Evolutionary conservation across 2,797 vertebrate species (phyloP).

Genomic region (Cichlasoma orientale): DNA sequence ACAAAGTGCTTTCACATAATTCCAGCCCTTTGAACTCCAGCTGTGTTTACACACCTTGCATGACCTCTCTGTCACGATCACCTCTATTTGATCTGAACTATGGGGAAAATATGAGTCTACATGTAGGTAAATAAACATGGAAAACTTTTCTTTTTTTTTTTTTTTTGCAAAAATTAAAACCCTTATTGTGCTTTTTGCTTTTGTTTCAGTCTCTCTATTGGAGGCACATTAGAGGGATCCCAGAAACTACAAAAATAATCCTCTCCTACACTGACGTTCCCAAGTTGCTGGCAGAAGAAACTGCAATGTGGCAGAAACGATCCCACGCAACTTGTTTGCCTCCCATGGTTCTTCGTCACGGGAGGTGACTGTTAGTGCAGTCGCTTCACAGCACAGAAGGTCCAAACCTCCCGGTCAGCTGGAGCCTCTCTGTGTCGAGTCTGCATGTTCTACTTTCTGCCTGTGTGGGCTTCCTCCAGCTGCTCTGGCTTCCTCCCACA

Average conservation of each 20-base stretch:
- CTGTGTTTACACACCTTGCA: slow-evolving; percentile 11
- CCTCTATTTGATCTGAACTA: background rate
- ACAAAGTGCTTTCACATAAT: slow-evolving; percentile 27
- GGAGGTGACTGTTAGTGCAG: background rate
- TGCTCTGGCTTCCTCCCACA: background rate
- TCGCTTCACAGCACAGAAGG: background rate
- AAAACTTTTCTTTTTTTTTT: background rate
- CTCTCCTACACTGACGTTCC: background rate
- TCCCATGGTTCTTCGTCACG: background rate
- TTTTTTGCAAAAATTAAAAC: background rate
- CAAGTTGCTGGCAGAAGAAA: background rate
- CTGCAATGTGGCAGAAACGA: background rate
- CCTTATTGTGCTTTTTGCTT: background rate
- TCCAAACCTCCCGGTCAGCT: background rate
- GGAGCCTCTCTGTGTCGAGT: background rate
- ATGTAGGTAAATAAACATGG: background rate
- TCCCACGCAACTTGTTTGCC: background rate
- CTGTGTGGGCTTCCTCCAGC: background rate
- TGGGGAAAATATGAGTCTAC: background rate
- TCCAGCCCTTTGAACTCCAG: slow-evolving; percentile 8
- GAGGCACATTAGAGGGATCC: background rate
- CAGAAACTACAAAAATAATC: background rate
- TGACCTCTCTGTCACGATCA: slow-evolving; percentile 18
- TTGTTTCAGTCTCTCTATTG: background rate
- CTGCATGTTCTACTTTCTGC: background rate